phyloP scores from a whole-genome alignment of 2,113 vertebrate species.

The Pollimyrus isidori region DNA sequence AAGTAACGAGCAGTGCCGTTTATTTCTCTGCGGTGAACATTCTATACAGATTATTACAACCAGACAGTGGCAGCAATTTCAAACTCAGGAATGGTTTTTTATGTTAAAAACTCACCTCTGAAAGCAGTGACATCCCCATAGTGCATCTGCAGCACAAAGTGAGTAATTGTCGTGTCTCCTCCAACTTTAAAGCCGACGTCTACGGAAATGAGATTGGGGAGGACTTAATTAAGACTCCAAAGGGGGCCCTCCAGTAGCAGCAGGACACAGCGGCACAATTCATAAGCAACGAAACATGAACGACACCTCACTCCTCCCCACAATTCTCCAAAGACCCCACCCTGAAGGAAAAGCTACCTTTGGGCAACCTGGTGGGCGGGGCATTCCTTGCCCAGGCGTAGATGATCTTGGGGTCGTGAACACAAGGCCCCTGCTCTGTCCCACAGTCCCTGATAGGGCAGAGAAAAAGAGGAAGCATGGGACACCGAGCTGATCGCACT shows the following conservation, averaged over 20 bases:
- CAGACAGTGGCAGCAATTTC: not conserved
- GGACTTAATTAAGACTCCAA: slow-evolving; percentile 16
- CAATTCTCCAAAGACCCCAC: not conserved
- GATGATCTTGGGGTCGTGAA: slow-evolving; percentile 79
- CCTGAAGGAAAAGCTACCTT: slow-evolving; percentile 59
- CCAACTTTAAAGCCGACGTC: slow-evolving; percentile 96
- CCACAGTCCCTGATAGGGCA: slow-evolving; percentile 79
- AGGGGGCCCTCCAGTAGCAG: slow-evolving; percentile 1
- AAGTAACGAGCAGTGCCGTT: not conserved
- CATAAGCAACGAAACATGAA: slow-evolving; percentile 14
- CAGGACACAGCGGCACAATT: slow-evolving; percentile 22
- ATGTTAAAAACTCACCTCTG: slow-evolving; percentile 62
- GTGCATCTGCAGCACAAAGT: slow-evolving; percentile 93
- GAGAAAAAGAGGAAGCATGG: not conserved
- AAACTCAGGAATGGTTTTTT: not conserved
- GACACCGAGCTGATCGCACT: not conserved
- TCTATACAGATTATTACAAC: not conserved
- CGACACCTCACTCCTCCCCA: not conserved
- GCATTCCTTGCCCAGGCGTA: slow-evolving; percentile 96
- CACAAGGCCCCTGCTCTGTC: slow-evolving; percentile 70
- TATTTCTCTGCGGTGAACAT: not conserved
- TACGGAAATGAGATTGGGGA: slow-evolving; percentile 39
- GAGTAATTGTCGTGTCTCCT: slow-evolving; percentile 69
- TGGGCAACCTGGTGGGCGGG: slow-evolving; percentile 80
- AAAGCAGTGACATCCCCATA: slow-evolving; percentile 84